Evolutionary conservation across 2,888 invertebrate genomes (phyloP).

Genomic region (Sarcophaga variegata): DNA sequence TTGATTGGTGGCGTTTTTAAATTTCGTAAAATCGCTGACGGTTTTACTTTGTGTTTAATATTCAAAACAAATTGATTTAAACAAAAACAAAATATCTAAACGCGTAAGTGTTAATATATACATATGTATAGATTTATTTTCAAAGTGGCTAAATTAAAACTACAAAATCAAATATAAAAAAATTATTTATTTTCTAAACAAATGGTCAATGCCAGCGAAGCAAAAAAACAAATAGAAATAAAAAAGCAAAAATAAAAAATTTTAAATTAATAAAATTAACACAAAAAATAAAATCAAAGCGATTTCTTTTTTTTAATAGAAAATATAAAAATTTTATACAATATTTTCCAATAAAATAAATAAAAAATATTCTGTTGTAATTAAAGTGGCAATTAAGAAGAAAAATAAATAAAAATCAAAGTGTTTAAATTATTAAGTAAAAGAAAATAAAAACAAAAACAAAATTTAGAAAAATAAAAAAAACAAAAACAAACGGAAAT

Average conservation of each 20-base stretch:
- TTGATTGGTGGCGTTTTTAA: slow-evolving; percentile 22
- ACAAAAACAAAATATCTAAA: slow-evolving; percentile 11
- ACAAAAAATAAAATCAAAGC: not conserved
- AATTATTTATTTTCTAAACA: not conserved
- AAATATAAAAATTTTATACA: not conserved
- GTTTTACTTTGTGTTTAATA: slow-evolving; percentile 27
- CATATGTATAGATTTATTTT: not conserved
- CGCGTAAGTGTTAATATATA: slow-evolving; percentile 43
- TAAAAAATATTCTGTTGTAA: not conserved
- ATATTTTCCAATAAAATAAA: not conserved
- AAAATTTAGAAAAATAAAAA: not conserved
- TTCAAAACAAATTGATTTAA: not conserved
- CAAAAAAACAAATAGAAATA: not conserved
- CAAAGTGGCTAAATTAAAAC: slow-evolving; percentile 33
- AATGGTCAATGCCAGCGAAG: not conserved
- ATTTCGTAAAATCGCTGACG: slow-evolving; percentile 32
- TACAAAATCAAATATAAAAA: not conserved
- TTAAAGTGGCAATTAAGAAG: slow-evolving; percentile 10
- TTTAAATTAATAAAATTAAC: not conserved
- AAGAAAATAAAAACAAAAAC: slow-evolving; percentile 7
- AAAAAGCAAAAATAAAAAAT: not conserved
- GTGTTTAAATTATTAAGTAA: slow-evolving; percentile 5
- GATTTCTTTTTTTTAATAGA: not conserved
- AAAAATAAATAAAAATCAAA: slow-evolving; percentile 8
- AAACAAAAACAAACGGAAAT: slow-evolving; percentile 28